Base-by-base conservation (phyloP, 2,113 vertebrate species). In the Peromyscus leucopus region DNA sequence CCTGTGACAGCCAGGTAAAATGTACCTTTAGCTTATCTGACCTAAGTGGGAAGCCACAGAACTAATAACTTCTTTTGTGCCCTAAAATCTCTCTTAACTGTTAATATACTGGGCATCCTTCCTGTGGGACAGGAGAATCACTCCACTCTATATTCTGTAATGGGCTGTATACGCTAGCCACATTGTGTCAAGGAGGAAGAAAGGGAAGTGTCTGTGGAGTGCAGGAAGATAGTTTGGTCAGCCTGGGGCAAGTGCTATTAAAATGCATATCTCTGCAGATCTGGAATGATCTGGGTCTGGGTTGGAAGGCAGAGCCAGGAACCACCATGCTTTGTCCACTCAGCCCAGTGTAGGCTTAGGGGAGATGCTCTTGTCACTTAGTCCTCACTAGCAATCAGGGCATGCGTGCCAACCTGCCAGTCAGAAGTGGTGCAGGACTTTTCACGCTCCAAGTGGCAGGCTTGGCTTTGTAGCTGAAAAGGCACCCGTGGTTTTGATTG, bases 401-500 rank as follows among this genome's bases (percentile, higher is more conserved):
- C 51, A 17, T 57, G 4, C 19, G 55, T 1, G 5, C 33, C 28
- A 48, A 82, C 51, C 33, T 65, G 17, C 21, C 51, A n/a, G 42
- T 48, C 24, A 76, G 21, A 72, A 22, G 17, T 51, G 17, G 33
- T 31, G 78, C 33, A 4, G 51, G 51, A 17, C 31, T 57, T 10
- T 57, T 31, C 51, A 8, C 31, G 33, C 19, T 33, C 31, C 78
- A 10, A 1, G 7, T 15, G 36, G 17, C 31, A 57, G 51, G 31
- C 51, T 80, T 33, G 0, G 4, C 36, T 57, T 51, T 36, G 33
- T 36, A 57, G 78, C 33, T 0, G 16, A 36, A 3, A 3, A 36
- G 0, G 31, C 2, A 3, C 48, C 4, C 22, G 31, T 2, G 78
- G 4, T 26, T 65, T 1, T 51, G 24, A 1, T 0, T 2, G 8